phyloP scores from a whole-genome alignment of 2,888 invertebrate species.

The Lissocephala sabroskyi region DNA sequence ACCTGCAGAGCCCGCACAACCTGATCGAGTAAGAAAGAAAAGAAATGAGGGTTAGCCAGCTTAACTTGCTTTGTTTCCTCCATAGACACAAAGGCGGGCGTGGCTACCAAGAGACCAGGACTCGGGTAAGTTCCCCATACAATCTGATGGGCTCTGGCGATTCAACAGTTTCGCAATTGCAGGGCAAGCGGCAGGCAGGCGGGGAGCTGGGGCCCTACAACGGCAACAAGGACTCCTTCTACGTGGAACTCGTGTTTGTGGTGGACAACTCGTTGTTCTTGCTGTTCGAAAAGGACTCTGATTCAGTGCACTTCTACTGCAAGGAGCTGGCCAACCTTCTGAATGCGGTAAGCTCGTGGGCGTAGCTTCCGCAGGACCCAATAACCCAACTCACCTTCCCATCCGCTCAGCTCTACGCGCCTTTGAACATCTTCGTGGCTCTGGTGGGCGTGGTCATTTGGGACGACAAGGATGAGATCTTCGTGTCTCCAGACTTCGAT shows the following conservation, averaged over 20 bases:
- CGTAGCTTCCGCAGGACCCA: too few species aligned
- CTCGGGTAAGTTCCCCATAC: too few species aligned
- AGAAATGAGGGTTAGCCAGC: too few species aligned
- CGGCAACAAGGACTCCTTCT: constrained; percentile 87
- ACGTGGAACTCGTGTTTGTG: constrained; percentile 91
- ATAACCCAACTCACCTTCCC: too few species aligned
- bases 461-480: constrained; percentile 90
- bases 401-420: constrained; percentile 86
- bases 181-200: constrained; percentile 80
- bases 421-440: constrained; percentile 95
- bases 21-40: constrained; percentile 64
- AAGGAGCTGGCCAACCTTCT: constrained; percentile 97
- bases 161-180: constrained; percentile 22
- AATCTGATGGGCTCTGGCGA: constrained; percentile 3
- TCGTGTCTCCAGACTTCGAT: constrained; percentile 87
- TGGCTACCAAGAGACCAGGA: too few species aligned
- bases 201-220: constrained; percentile 83
- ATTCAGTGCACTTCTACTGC: constrained; percentile 85
- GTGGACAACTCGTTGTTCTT: constrained; percentile 90
- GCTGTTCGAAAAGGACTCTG: constrained; percentile 82
- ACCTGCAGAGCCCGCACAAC: constrained; percentile 69
- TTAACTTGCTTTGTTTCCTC: too few species aligned
- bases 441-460: constrained; percentile 98
- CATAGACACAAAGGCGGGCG: too few species aligned
- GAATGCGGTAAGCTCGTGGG: constrained; percentile 86